These are phyloP conservation scores for Erpornis zantholeuca DNA, from an alignment of 2,113 vertebrate species.

Conservation along the genomic window DNA sequence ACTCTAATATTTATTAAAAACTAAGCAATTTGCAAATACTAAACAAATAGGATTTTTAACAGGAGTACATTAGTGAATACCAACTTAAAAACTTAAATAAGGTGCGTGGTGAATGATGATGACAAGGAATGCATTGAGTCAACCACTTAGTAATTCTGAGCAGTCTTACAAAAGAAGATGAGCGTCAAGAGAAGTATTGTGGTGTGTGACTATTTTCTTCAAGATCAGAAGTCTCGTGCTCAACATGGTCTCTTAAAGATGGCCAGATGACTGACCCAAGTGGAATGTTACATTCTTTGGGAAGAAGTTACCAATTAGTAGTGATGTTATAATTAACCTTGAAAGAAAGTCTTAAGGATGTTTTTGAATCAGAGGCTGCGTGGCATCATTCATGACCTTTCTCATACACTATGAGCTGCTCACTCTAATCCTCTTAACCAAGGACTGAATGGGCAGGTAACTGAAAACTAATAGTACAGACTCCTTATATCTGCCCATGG, in stretches of 20 bases:
- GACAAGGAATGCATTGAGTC: neutral
- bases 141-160: neutral
- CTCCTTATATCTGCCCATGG: rapidly evolving
- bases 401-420: neutral
- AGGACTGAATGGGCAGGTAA: rapidly evolving
- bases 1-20: neutral
- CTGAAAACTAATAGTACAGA: neutral
- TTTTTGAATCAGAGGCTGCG: neutral
- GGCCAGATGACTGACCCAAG: neutral
- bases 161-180: neutral
- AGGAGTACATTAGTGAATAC: neutral
- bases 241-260: neutral
- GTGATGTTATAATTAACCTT: neutral
- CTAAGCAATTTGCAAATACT: neutral
- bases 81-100: neutral
- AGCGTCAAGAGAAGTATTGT: neutral
- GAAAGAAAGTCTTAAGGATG: neutral
- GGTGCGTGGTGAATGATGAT: neutral
- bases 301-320: neutral
- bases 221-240: neutral
- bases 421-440: neutral
- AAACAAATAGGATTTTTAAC: neutral
- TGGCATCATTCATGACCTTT: neutral
- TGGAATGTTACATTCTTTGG: neutral
- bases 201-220: neutral